Conservation (phyloP, 2,113 vertebrate genomes). For the Daboia siamensis region DNA sequence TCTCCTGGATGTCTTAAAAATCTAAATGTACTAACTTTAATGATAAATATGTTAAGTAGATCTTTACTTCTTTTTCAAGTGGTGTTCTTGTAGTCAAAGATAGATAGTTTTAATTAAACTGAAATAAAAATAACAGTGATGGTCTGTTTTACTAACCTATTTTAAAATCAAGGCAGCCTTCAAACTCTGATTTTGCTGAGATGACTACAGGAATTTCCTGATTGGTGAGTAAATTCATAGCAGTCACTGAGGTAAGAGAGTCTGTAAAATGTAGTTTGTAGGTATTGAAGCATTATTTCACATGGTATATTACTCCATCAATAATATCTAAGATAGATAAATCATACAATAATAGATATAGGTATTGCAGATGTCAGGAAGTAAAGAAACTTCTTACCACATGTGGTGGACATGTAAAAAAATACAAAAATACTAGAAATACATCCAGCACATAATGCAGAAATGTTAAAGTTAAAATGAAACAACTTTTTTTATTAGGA, state of each 20-base stretch:
- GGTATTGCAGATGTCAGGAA: not conserved
- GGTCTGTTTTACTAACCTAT: conserved; percentile 76
- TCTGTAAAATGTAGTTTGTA: conserved; percentile 72
- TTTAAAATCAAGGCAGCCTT: conserved; percentile 81
- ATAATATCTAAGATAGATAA: not conserved
- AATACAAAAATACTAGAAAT: not conserved
- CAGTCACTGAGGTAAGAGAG: conserved; percentile 81
- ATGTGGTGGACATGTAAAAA: not conserved
- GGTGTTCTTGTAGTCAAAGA: not conserved
- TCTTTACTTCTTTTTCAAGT: conserved; percentile 12
- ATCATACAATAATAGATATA: not conserved
- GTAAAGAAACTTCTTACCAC: not conserved
- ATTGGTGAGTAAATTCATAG: conserved; percentile 81
- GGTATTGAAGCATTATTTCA: not conserved
- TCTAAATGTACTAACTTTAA: not conserved
- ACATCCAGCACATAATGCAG: not conserved
- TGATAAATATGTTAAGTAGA: not conserved
- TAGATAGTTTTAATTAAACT: not conserved
- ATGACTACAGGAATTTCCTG: conserved; percentile 89
- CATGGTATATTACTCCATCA: not conserved
- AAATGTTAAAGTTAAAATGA: not conserved
- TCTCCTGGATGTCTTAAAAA: not conserved
- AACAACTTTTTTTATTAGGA: not conserved
- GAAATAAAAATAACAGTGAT: not conserved
- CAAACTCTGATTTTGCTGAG: conserved; percentile 72